Percentiles rank a stretch among this genome's conserved stretches.
Evolutionary conservation across 2,888 invertebrate species (phyloP).

Genomic region (Antheraea assamensis): DNA sequence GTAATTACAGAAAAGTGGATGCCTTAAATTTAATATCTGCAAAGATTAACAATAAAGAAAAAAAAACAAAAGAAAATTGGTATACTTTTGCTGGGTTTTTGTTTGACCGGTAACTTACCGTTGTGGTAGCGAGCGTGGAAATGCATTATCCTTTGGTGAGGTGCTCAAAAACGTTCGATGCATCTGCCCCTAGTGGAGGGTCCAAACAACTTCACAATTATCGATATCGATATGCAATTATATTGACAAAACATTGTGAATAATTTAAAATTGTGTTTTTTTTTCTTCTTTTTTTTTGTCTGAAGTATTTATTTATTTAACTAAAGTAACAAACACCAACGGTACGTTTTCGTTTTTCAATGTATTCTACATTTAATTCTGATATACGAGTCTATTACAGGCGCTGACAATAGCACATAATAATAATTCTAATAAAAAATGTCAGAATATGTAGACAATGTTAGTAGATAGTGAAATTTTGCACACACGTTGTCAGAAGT

Average conservation of each 20-base stretch:
- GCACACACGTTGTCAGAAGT: no score
- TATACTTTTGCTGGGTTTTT: conserved; percentile 17
- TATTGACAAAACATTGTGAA: neutral
- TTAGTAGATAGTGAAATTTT: no score
- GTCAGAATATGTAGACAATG: no score
- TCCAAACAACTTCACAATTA: conserved; percentile 18
- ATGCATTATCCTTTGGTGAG: conserved; percentile 40
- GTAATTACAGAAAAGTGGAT: neutral
- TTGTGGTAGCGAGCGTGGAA: conserved; percentile 34
- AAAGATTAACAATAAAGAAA: neutral
- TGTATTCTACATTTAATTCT: no score
- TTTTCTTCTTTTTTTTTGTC: no score
- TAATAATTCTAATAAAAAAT: no score
- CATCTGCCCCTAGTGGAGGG: conserved; percentile 25
- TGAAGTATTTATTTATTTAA: neutral
- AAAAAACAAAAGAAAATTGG: neutral
- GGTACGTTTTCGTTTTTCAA: no score
- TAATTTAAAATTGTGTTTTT: neutral
- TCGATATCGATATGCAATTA: conserved; percentile 8
- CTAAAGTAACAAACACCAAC: no score
- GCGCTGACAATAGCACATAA: no score
- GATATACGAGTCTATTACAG: no score
- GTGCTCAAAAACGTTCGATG: conserved; percentile 21
- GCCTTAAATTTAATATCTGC: neutral
- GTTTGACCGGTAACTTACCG: conserved; percentile 40